These are phyloP conservation scores for Micromussa lordhowensis DNA, from an alignment of 92 coral and sea anemone species.

Conservation along the genomic window DNA sequence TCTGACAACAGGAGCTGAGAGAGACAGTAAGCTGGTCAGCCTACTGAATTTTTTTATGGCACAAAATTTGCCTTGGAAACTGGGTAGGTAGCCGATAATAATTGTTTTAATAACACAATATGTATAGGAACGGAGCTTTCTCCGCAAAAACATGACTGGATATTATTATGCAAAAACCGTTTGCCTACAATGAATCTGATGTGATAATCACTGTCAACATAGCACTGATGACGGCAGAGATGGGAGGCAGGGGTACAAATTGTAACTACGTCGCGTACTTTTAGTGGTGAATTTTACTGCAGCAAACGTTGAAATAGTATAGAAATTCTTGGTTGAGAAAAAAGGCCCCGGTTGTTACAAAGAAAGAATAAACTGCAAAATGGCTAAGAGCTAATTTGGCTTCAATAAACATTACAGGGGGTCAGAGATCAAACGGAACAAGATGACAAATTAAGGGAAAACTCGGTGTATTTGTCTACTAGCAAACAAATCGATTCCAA, in stretches of 20 bases:
- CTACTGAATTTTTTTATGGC: slow-evolving; percentile 14
- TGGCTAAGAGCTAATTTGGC: background rate
- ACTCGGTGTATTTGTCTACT: background rate
- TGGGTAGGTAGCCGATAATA: background rate
- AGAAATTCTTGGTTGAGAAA: background rate
- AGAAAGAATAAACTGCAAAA: background rate
- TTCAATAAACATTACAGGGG: background rate
- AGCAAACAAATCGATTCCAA: background rate
- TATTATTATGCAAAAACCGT: background rate
- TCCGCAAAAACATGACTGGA: background rate
- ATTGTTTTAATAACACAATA: background rate
- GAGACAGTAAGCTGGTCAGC: slow-evolving; percentile 10
- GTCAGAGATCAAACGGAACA: slow-evolving; percentile 35
- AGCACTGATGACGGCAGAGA: background rate
- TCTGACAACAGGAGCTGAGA: slow-evolving; percentile 6
- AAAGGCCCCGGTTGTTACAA: background rate
- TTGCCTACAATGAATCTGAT: background rate
- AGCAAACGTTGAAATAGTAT: background rate
- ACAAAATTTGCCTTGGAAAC: slow-evolving; percentile 20
- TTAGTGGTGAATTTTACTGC: background rate
- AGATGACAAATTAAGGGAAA: background rate
- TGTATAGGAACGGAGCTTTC: background rate
- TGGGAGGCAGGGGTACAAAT: background rate
- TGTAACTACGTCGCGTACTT: background rate
- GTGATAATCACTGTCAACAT: background rate